These are phyloP conservation scores for Phaethornis superciliosus DNA, from an alignment of 2,113 vertebrate genomes.

Conservation along the genomic window DNA sequence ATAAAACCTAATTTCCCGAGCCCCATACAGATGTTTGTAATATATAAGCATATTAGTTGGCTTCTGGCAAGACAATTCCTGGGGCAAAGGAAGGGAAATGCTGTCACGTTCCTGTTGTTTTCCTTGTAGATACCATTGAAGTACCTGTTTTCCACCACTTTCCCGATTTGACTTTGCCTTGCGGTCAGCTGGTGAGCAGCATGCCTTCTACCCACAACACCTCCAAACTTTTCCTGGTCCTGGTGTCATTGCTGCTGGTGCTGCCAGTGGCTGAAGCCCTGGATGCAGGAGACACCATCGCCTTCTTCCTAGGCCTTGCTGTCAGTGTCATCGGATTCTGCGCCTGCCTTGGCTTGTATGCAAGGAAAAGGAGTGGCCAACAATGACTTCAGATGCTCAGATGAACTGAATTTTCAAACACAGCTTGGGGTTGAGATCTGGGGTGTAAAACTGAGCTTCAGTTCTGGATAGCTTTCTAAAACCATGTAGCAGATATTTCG, in stretches of 20 bases:
- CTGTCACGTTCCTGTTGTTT: neutral
- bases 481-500: neutral
- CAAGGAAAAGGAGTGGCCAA: constrained; percentile 83
- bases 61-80: neutral
- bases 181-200: constrained; percentile 46
- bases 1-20: neutral
- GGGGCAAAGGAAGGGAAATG: neutral
- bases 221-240: constrained; percentile 13
- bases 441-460: neutral
- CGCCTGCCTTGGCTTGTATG: constrained; percentile 89
- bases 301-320: constrained; percentile 82
- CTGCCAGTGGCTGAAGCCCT: constrained; percentile 84
- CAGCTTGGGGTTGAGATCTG: neutral
- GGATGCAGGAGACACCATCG: constrained; percentile 86
- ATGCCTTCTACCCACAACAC: constrained; percentile 75
- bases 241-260: constrained; percentile 72
- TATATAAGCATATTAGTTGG: neutral
- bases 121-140: neutral
- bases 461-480: neutral
- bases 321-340: constrained; percentile 85
- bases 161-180: neutral
- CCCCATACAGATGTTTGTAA: neutral
- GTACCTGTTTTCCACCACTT: neutral
- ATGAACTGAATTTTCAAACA: neutral
- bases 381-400: constrained; percentile 69